These are phyloP conservation scores for Patagioenas fasciata DNA, from an alignment of 2,113 vertebrate species.

Conservation along the genomic window DNA sequence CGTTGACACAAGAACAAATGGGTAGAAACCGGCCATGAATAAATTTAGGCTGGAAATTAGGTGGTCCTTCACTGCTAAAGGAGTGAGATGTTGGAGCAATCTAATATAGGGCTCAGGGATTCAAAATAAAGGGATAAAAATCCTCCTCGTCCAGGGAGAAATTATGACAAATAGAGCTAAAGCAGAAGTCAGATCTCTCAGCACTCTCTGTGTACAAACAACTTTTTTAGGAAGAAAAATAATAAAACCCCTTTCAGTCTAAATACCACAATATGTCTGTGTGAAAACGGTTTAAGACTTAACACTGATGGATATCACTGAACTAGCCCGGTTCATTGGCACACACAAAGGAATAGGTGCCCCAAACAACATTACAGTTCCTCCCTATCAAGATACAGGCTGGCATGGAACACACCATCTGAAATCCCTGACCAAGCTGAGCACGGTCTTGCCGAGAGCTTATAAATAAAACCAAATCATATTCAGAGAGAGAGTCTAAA, in stretches of 20 bases:
- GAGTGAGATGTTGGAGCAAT: background rate
- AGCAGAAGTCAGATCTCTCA: background rate
- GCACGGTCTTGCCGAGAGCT: background rate
- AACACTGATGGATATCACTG: background rate
- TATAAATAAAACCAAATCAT: background rate
- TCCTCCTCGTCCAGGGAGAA: background rate
- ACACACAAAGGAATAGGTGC: background rate
- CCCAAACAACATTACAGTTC: background rate
- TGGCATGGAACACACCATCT: fast-evolving
- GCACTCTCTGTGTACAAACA: background rate
- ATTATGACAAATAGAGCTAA: background rate
- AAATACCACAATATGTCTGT: background rate
- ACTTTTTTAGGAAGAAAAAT: background rate
- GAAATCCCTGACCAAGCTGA: background rate
- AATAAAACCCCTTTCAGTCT: background rate
- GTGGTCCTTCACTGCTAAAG: background rate
- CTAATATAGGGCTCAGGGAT: background rate
- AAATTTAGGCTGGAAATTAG: constrained; percentile 48
- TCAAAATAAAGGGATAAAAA: background rate
- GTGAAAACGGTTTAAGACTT: background rate
- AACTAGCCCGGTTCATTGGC: background rate
- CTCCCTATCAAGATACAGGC: background rate
- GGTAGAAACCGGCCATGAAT: constrained; percentile 40
- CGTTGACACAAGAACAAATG: constrained; percentile 48
- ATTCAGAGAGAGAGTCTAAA: background rate